Evolutionary conservation across 2,113 vertebrate genomes (phyloP).

Genomic region (Cervus canadensis): DNA sequence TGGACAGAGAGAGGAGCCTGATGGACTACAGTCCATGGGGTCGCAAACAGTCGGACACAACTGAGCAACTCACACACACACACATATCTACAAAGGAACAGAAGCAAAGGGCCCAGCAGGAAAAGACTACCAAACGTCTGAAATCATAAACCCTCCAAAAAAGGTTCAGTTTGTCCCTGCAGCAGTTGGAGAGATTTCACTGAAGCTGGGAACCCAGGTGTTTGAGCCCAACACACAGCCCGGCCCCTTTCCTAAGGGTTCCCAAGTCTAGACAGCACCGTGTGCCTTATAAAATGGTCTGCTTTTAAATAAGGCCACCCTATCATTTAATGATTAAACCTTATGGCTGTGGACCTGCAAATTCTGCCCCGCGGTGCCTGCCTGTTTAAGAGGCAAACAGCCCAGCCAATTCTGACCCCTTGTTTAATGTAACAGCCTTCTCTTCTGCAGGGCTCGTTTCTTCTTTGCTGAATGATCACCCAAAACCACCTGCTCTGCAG

Average conservation of each 20-base stretch:
- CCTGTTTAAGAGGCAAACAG: not conserved
- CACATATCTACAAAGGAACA: not conserved
- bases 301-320: constrained; percentile 49
- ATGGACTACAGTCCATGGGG: not conserved
- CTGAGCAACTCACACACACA: not conserved
- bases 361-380: not conserved
- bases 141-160: not conserved
- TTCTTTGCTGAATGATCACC: not conserved
- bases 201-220: not conserved
- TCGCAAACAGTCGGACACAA: not conserved
- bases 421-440: not conserved
- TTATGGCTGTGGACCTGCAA: not conserved
- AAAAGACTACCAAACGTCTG: not conserved
- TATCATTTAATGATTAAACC: constrained; percentile 24
- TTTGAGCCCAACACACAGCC: not conserved
- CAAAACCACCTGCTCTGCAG: not conserved
- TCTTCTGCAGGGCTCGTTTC: not conserved
- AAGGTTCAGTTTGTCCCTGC: not conserved
- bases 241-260: not conserved
- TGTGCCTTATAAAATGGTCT: constrained; percentile 33
- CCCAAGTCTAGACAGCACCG: not conserved
- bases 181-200: not conserved
- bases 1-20: not conserved
- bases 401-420: not conserved
- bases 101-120: not conserved